Conservation (phyloP, 2,888 invertebrate genomes). For the Coecobrya sp. region DNA sequence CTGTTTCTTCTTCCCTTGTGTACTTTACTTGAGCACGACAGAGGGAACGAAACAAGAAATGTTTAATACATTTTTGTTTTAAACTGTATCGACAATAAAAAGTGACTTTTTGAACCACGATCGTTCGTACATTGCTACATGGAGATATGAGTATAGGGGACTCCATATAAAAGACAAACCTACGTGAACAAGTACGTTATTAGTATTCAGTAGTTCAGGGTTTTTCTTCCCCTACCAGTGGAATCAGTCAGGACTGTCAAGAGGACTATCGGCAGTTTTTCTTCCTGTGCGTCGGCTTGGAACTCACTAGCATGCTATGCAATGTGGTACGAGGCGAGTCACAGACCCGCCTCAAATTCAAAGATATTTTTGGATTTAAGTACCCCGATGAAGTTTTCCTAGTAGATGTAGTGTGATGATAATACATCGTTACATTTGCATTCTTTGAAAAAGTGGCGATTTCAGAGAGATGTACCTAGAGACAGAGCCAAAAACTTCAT, state of each 20-base stretch:
- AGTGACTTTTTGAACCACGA: constrained; percentile 70
- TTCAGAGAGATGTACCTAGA: not conserved
- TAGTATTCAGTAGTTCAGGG: constrained; percentile 12
- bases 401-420: constrained; percentile 8
- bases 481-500: not conserved
- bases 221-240: constrained; percentile 34
- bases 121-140: not conserved
- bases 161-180: not conserved
- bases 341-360: constrained; percentile 83
- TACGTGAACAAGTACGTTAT: not conserved
- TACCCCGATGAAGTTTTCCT: constrained; percentile 72
- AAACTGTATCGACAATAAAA: constrained; percentile 79
- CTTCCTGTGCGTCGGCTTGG: constrained; percentile 19
- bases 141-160: not conserved
- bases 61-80: constrained; percentile 69
- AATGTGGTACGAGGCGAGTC: constrained; percentile 51
- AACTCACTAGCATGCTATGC: constrained; percentile 20
- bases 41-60: constrained; percentile 62
- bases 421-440: constrained; percentile 25
- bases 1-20: constrained; percentile 57
- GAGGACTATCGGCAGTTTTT: constrained; percentile 39
- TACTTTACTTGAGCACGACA: not conserved
- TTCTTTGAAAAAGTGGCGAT: not conserved
- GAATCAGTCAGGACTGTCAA: constrained; percentile 49
- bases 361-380: constrained; percentile 82